Evolutionary conservation across 2,113 vertebrate species (phyloP), one percentile per base, ranked within the genome.

Genomic region (Eptesicus fuscus): DNA sequence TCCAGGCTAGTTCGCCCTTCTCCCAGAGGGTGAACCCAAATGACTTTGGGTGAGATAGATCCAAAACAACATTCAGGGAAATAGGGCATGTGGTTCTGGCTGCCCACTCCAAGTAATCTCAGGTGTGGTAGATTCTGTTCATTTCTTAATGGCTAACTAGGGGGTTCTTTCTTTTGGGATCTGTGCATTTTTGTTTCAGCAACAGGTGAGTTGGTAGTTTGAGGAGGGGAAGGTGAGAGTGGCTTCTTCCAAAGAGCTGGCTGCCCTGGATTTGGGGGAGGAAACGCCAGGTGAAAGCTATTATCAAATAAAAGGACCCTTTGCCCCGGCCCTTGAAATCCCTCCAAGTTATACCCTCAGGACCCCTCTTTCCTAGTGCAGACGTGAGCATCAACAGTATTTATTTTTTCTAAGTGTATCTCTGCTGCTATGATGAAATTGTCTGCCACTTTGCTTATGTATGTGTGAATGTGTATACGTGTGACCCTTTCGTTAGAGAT

Each of bases 361-460:
- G 69, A 71, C 59, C 88, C 40, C n/a, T 73, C 69, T 79, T 25
- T 35, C 59, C 42, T 53, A 30, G 6, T 61, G 76, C 95, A 93
- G 35, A 96, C 61, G 86, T 35, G 35, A 87, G 82, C 51, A 79
- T 78, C 56, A 47, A 77, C 25, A 86, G 35, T 93, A 69, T 91
- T 96, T 94, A 85, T 94, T 93, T 95, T 89, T 92, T 63, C 63
- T 95, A 42, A 69, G 37, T 76, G 70, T 89, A 37, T 92, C 47
- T 84, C 88, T 87, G 87, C 96, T 96, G 90, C 96, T 95, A 82
- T 94, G 92, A 78, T 92, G 88, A 96, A 95, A 84, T 88, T 1
- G 61, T 73, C 0, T 4, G 83, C 63, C 74, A 91, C 95, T 97
- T n/a, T 96, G 93, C 78, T 93, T 91, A 10, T 84, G 59, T 97